phyloP scores from a whole-genome alignment of 2,113 vertebrate species.

The Neofelis nebulosa region DNA sequence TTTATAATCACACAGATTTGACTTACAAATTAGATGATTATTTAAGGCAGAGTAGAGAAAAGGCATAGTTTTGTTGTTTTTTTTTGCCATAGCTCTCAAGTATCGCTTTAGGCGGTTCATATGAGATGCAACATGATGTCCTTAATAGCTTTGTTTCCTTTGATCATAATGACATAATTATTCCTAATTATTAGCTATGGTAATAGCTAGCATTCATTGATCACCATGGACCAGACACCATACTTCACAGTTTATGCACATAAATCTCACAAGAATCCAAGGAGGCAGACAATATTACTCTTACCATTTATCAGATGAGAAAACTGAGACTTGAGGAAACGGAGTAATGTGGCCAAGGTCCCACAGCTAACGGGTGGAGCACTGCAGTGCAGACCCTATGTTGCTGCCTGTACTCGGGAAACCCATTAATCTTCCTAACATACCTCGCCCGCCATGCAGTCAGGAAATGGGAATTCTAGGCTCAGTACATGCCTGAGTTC shows the following conservation, averaged over 20 bases:
- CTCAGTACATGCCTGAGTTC: not conserved
- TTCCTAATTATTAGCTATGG: slow-evolving; percentile 9
- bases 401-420: not conserved
- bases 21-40: slow-evolving; percentile 47
- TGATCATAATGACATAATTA: not conserved
- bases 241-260: not conserved
- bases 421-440: not conserved
- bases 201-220: not conserved
- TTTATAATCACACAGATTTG: slow-evolving; percentile 41
- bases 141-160: not conserved
- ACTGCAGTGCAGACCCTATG: not conserved
- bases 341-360: not conserved
- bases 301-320: not conserved
- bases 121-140: not conserved
- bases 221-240: not conserved
- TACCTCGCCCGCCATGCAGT: not conserved
- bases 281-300: not conserved
- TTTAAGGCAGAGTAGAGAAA: slow-evolving; percentile 17
- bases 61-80: fast-evolving
- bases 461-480: not conserved
- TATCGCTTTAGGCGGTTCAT: not conserved
- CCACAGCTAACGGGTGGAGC: not conserved
- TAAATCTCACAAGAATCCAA: not conserved
- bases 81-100: not conserved
- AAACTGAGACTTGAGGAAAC: not conserved